A percentile compares a stretch with the other conserved stretches of the same genome.
These are phyloP conservation scores for Drosophila arizonae DNA, from an alignment of 1,140 invertebrate species.

Conservation along the genomic window DNA sequence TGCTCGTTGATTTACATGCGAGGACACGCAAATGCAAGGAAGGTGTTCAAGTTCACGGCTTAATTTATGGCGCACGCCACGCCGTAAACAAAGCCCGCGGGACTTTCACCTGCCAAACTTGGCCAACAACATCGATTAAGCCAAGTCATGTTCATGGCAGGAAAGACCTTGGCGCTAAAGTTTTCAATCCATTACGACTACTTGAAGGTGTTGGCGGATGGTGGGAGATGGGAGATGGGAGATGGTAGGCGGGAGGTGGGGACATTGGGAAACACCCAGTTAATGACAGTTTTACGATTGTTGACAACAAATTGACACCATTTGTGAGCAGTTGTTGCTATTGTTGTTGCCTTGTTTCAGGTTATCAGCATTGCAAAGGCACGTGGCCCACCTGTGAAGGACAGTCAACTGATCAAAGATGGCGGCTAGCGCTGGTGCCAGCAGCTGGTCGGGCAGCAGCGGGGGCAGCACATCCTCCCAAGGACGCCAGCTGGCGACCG, in stretches of 20 bases:
- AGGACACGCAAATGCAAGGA: conserved; percentile 49
- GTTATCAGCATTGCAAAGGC: conserved; percentile 50
- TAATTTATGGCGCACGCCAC: conserved; percentile 69
- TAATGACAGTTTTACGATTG: conserved; percentile 75
- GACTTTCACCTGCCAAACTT: conserved; percentile 23
- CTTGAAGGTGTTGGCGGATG: not conserved
- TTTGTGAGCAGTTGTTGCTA: conserved; percentile 59
- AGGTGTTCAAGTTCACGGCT: conserved; percentile 70
- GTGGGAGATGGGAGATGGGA: not conserved
- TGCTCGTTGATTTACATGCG: conserved; percentile 61
- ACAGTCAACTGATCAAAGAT: conserved; percentile 32
- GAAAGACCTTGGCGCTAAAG: conserved; percentile 62
- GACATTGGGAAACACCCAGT: conserved; percentile 33
- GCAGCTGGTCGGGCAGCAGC: conserved; percentile 78
- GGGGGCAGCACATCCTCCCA: conserved; percentile 72
- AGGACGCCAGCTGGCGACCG: conserved; percentile 49
- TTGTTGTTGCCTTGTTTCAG: conserved; percentile 31
- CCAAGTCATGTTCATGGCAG: conserved; percentile 36
- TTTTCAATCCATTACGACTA: conserved; percentile 66
- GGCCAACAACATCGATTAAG: conserved; percentile 36
- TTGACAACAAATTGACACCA: conserved; percentile 78
- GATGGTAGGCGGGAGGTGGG: conserved; percentile 10
- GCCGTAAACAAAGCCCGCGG: conserved; percentile 42
- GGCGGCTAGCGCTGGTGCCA: conserved; percentile 65
- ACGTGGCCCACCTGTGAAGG: conserved; percentile 55